Evolutionary conservation across 2,113 vertebrate genomes (phyloP).

Genomic region (Rhipidura dahli): DNA sequence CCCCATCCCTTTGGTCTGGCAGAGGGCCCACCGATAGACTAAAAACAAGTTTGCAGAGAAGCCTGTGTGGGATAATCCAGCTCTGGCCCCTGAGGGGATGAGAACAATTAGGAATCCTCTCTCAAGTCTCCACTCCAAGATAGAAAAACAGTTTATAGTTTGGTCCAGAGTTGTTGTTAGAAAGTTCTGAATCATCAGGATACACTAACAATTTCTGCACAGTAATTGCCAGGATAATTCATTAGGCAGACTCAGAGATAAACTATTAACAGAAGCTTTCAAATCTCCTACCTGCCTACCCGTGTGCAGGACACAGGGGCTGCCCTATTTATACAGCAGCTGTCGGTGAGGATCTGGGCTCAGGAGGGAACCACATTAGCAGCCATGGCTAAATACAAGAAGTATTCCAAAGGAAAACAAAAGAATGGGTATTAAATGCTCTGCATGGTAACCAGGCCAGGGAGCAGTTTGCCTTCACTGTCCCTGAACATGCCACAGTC

Average conservation of each 20-base stretch:
- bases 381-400: not conserved
- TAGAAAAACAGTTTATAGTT: slow-evolving; percentile 60
- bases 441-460: not conserved
- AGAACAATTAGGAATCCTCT: slow-evolving; percentile 58
- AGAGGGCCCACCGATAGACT: slow-evolving; percentile 7
- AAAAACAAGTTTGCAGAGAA: slow-evolving; percentile 34
- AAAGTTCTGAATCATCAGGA: slow-evolving; percentile 59
- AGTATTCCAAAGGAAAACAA: not conserved
- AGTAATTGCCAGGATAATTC: slow-evolving; percentile 12
- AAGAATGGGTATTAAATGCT: not conserved
- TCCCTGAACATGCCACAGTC: not conserved
- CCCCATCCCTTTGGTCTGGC: slow-evolving; percentile 9
- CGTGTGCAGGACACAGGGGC: not conserved
- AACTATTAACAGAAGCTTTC: slow-evolving; percentile 36
- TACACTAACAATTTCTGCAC: slow-evolving; percentile 37
- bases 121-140: slow-evolving; percentile 61
- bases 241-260: not conserved
- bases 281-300: slow-evolving; percentile 28
- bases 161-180: slow-evolving; percentile 47
- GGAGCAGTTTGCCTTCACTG: not conserved
- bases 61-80: slow-evolving; percentile 51
- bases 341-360: not conserved
- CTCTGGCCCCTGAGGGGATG: slow-evolving; percentile 13
- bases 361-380: not conserved
- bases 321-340: not conserved